Conservation (phyloP, 92 coral and sea anemone genomes). For the Epizoanthus stellaris region DNA sequence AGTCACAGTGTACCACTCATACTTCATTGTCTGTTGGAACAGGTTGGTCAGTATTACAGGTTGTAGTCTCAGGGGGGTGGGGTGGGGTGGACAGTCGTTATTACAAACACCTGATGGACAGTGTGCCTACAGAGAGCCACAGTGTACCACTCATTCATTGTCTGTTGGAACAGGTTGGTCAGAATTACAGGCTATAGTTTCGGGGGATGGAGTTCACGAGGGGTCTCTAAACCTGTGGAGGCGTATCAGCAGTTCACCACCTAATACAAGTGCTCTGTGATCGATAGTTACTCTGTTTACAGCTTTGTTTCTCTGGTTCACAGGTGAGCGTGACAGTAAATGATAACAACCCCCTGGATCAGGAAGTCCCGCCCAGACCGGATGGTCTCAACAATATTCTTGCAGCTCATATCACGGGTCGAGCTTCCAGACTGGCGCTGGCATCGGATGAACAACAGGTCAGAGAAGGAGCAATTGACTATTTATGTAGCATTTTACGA, state of each 20-base stretch:
- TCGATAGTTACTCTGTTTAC: too few species aligned
- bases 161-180: conserved; percentile 87
- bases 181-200: too few species aligned
- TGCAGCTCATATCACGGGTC: conserved; percentile 80
- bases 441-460: conserved; percentile 82
- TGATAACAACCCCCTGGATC: conserved; percentile 87
- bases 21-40: conserved; percentile 91
- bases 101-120: conserved; percentile 83
- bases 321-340: conserved; percentile 91
- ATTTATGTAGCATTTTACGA: background rate
- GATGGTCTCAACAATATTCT: conserved; percentile 89
- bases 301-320: background rate
- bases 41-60: conserved; percentile 54
- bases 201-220: background rate
- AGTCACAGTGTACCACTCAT: conserved; percentile 92
- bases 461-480: background rate
- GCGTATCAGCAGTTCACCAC: background rate
- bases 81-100: conserved; percentile 80
- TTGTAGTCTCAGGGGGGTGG: background rate
- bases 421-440: conserved; percentile 78
- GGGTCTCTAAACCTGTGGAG: background rate
- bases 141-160: conserved; percentile 93
- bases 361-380: conserved; percentile 71
- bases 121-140: conserved; percentile 86
- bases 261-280: background rate